Evolutionary conservation across 1,140 invertebrate species (phyloP).

Genomic region (Lethocerus indicus): DNA sequence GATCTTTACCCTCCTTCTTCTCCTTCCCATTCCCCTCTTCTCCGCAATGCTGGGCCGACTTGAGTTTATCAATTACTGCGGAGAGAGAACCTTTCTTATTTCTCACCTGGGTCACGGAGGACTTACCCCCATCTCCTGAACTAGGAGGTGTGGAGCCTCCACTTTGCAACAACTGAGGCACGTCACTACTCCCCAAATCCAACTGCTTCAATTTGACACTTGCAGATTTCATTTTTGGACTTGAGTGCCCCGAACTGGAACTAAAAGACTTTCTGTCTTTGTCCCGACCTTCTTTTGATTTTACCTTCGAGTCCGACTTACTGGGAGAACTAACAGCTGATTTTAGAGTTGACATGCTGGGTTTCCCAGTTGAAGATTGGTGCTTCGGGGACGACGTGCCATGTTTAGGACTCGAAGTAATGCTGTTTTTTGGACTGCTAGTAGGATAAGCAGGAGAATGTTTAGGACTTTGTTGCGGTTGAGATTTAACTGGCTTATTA

Average conservation of each 20-base stretch:
- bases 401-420: slow-evolving; percentile 44
- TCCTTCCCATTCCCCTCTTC: slow-evolving; percentile 20
- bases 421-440: slow-evolving; percentile 18
- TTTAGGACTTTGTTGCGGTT: slow-evolving; percentile 45
- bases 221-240: slow-evolving; percentile 46
- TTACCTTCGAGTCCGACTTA: slow-evolving; percentile 23
- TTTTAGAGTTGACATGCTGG: slow-evolving; percentile 74
- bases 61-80: slow-evolving; percentile 73
- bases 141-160: slow-evolving; percentile 15
- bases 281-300: slow-evolving; percentile 29
- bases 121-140: slow-evolving; percentile 15
- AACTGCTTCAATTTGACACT: slow-evolving; percentile 46
- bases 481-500: slow-evolving; percentile 29
- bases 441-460: slow-evolving; percentile 31
- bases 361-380: slow-evolving; percentile 55
- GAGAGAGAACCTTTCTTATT: slow-evolving; percentile 62
- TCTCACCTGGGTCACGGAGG: slow-evolving; percentile 32
- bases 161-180: slow-evolving; percentile 13
- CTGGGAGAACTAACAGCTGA: slow-evolving; percentile 47
- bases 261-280: slow-evolving; percentile 42
- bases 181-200: slow-evolving; percentile 29
- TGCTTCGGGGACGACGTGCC: slow-evolving; percentile 59
- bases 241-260: slow-evolving; percentile 31
- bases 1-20: slow-evolving; percentile 19
- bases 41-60: slow-evolving; percentile 44